These are phyloP conservation scores for Caprella mutica DNA, from an alignment of 2,888 invertebrate species.

Conservation along the genomic window DNA sequence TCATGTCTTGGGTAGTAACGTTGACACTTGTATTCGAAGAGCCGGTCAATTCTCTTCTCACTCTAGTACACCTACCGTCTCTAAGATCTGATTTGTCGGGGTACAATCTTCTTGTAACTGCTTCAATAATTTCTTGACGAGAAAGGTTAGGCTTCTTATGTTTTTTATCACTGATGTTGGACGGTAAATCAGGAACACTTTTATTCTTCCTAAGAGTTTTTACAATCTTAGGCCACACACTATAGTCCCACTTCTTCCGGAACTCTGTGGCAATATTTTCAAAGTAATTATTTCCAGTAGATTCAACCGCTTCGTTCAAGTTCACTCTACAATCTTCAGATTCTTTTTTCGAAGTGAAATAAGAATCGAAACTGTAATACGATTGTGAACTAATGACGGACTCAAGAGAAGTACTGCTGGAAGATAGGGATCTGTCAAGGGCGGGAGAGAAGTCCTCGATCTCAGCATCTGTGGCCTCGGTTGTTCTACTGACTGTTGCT, in stretches of 20 bases:
- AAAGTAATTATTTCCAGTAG: too few relatives aligned
- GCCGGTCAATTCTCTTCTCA: too few relatives aligned
- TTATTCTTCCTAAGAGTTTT: constrained; percentile 20
- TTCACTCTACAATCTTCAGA: too few relatives aligned
- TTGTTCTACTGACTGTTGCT: constrained; percentile 7
- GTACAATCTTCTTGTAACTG: constrained; percentile 25
- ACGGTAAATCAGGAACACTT: constrained; percentile 25
- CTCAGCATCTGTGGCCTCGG: constrained; percentile 9
- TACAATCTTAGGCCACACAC: constrained; percentile 30
- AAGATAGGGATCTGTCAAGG: not conserved
- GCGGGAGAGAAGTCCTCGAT: not conserved
- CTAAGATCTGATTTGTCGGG: too few relatives aligned
- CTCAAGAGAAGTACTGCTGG: not conserved
- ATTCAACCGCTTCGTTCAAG: too few relatives aligned
- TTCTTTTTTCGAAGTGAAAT: not conserved
- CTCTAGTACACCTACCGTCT: too few relatives aligned
- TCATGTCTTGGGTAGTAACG: too few relatives aligned
- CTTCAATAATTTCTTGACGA: constrained; percentile 24
- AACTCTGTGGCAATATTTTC: constrained; percentile 24
- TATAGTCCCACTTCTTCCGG: constrained; percentile 27
- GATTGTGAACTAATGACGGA: not conserved
- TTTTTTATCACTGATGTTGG: not conserved
- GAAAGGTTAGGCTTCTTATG: not conserved
- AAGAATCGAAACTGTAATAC: not conserved
- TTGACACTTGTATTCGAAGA: too few relatives aligned